Conservation (phyloP, 2,797 vertebrate species). For the Cossypha caffra region DNA sequence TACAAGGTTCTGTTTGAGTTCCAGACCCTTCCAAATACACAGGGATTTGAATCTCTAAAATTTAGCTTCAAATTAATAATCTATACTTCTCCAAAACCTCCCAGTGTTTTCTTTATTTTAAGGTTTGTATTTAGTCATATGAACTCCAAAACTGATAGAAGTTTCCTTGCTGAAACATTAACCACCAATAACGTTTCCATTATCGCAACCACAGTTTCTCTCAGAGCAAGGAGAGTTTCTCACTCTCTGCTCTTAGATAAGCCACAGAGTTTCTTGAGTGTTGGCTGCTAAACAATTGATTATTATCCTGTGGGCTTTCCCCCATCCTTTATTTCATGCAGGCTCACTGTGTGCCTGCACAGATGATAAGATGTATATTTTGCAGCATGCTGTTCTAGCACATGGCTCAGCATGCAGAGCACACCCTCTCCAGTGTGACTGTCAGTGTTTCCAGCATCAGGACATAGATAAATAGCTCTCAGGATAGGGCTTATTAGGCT, state of each 20-base stretch:
- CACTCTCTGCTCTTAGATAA: not conserved
- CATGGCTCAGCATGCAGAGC: not conserved
- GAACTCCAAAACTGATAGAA: not conserved
- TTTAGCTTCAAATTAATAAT: not conserved
- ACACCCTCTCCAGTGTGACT: not conserved
- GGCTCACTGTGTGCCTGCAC: not conserved
- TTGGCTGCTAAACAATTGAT: not conserved
- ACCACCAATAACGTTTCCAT: not conserved
- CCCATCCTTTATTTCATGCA: not conserved
- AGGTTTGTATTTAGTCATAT: not conserved
- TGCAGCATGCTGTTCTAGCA: not conserved
- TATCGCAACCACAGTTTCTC: not conserved
- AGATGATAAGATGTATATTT: not conserved
- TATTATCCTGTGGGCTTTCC: not conserved
- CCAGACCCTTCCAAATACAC: not conserved
- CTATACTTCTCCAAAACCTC: not conserved
- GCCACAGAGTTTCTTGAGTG: not conserved
- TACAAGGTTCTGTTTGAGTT: not conserved
- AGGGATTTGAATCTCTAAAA: not conserved
- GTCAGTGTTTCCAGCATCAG: not conserved
- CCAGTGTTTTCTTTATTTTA: not conserved
- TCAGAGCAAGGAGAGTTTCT: not conserved
- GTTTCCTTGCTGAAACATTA: not conserved
- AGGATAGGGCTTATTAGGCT: constrained; percentile 15
- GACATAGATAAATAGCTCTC: not conserved